phyloP scores from a whole-genome alignment of 1,140 invertebrate species.

The Pomacea maculata region DNA sequence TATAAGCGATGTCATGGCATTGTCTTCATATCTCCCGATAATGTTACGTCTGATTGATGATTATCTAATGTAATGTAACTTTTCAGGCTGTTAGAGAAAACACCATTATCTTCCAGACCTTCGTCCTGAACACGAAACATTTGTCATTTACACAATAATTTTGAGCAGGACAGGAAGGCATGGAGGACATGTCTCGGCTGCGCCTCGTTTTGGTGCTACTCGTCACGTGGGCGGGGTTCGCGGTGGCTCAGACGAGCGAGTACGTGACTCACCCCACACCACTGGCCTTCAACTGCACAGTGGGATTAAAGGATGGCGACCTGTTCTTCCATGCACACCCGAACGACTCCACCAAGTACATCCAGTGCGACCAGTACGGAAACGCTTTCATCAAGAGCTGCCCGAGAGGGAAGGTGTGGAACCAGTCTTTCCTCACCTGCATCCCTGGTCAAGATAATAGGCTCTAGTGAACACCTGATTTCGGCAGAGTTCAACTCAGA shows the following conservation, averaged over 20 bases:
- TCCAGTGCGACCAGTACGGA: constrained; percentile 49
- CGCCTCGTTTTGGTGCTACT: background rate
- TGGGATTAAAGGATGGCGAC: constrained; percentile 15
- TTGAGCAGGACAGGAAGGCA: too few species aligned
- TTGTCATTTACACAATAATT: too few species aligned
- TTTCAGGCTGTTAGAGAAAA: too few species aligned
- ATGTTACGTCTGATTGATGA: too few species aligned
- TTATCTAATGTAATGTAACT: too few species aligned
- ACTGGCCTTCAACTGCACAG: background rate
- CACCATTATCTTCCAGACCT: too few species aligned
- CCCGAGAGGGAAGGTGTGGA: constrained; percentile 27
- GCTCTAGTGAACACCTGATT: too few species aligned
- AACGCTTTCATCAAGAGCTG: constrained; percentile 41
- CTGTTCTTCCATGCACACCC: constrained; percentile 37
- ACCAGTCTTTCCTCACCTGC: constrained; percentile 33
- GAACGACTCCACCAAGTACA: constrained; percentile 35
- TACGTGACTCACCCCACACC: too few species aligned
- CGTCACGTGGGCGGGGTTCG: background rate
- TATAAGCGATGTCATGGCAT: too few species aligned
- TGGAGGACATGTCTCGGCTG: background rate
- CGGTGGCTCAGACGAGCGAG: constrained; percentile 9
- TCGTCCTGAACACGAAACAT: too few species aligned
- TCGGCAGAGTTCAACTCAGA: too few species aligned
- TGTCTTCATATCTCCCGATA: too few species aligned
- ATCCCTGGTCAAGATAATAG: constrained; percentile 3